A percentile compares a stretch with the other conserved stretches of the same genome.
These are phyloP conservation scores for Sphenodon punctatus DNA, from an alignment of 2,797 vertebrate species.

Conservation along the genomic window DNA sequence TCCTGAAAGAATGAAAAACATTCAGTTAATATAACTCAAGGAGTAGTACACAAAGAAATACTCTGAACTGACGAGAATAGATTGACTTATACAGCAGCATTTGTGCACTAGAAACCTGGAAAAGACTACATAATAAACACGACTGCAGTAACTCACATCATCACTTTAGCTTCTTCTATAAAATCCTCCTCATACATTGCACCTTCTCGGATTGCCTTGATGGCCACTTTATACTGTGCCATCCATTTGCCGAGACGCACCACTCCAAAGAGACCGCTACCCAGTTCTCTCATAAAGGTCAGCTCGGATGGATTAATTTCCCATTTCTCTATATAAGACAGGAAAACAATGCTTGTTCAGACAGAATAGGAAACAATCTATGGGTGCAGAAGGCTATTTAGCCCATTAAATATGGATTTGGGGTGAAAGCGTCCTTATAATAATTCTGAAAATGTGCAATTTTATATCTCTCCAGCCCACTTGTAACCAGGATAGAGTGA, in stretches of 20 bases:
- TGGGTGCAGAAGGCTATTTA: not conserved
- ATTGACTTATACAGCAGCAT: not conserved
- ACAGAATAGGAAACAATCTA: not conserved
- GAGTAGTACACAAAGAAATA: not conserved
- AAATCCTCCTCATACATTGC: constrained; percentile 97
- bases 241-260: constrained; percentile 85
- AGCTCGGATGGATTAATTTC: constrained; percentile 84
- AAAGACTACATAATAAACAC: not conserved
- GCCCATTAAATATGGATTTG: not conserved
- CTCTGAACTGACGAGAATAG: not conserved
- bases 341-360: not conserved
- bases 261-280: constrained; percentile 81
- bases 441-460: not conserved
- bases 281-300: constrained; percentile 83
- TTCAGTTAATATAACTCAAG: not conserved
- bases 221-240: constrained; percentile 90
- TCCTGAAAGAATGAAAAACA: constrained; percentile 77
- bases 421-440: not conserved
- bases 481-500: not conserved
- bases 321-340: constrained; percentile 80
- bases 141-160: constrained; percentile 84
- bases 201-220: constrained; percentile 90
- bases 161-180: constrained; percentile 95
- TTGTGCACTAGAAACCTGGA: not conserved
- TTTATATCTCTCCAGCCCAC: not conserved